A percentile compares a stretch with the other conserved stretches of the same genome.
phyloP scores from a whole-genome alignment of 2,888 invertebrate genomes.

The Diarsia brunnea region DNA sequence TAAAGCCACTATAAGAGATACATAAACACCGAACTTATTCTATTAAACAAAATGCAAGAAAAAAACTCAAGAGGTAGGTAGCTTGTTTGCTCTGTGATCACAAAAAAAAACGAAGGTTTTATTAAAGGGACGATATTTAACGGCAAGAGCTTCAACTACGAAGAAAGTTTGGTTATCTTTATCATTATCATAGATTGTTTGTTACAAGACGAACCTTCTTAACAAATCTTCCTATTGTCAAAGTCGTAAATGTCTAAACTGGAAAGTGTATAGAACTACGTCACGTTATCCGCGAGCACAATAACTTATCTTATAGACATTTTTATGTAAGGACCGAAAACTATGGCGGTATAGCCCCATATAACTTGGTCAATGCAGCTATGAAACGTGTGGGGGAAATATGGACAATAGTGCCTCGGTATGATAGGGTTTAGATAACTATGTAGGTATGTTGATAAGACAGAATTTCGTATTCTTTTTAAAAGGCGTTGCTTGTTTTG shows the following conservation, averaged over 20 bases:
- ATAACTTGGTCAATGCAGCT: constrained; percentile 49
- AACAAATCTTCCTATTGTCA: not conserved
- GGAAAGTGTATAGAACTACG: constrained; percentile 58
- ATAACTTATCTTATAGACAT: constrained; percentile 66
- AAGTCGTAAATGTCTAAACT: constrained; percentile 63
- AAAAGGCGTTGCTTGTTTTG: not conserved
- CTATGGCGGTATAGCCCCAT: constrained; percentile 32
- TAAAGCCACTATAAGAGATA: not conserved
- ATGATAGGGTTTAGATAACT: not conserved
- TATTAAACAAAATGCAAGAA: not conserved
- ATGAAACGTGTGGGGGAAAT: constrained; percentile 33
- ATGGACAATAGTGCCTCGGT: not conserved
- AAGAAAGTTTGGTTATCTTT: not conserved
- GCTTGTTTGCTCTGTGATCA: not conserved
- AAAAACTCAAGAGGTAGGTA: not conserved
- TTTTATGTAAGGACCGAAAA: constrained; percentile 62
- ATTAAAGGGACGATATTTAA: not conserved
- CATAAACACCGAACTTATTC: not conserved
- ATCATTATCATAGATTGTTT: not conserved
- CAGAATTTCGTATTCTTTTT: not conserved
- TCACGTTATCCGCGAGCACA: constrained; percentile 60
- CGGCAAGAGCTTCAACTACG: not conserved
- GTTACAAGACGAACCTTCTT: constrained; percentile 16
- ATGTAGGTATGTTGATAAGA: not conserved
- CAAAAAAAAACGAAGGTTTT: not conserved